phyloP scores from a whole-genome alignment of 2,888 invertebrate species.

The Choreutis nemorana region DNA sequence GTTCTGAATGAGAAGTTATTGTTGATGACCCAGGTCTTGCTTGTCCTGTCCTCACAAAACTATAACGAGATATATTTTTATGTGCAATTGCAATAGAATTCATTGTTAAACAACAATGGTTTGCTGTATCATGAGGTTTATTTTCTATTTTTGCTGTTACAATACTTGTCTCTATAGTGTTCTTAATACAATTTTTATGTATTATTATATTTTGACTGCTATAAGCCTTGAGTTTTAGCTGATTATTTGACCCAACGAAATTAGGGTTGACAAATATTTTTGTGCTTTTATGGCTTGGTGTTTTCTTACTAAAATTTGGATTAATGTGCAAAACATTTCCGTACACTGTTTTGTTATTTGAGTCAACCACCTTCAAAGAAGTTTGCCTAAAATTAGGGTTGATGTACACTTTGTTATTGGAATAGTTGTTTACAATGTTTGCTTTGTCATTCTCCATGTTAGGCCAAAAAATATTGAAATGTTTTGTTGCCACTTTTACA shows the following conservation, averaged over 20 bases:
- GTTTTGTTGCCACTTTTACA: conserved; percentile 82
- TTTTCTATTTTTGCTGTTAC: too few species aligned
- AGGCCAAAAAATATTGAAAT: conserved; percentile 64
- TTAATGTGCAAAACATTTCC: conserved; percentile 31
- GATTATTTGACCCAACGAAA: conserved; percentile 26
- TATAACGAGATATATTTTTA: conserved; percentile 28
- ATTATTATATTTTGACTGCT: too few species aligned
- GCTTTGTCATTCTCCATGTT: conserved; percentile 17
- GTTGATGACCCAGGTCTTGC: conserved; percentile 2
- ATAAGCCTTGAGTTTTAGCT: too few species aligned
- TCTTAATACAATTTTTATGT: too few species aligned
- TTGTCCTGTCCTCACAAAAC: conserved; percentile 29
- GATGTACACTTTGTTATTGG: conserved; percentile 37
- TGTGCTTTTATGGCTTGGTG: conserved; percentile 14
- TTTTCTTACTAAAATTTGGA: conserved; percentile 29
- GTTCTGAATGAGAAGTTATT: conserved; percentile 11
- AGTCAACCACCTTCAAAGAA: too few species aligned
- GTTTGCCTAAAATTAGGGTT: conserved; percentile 48
- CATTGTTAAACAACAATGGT: neutral
- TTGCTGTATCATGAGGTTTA: too few species aligned
- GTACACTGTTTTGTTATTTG: conserved; percentile 6
- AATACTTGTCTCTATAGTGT: too few species aligned
- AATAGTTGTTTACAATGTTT: neutral
- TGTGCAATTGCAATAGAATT: conserved; percentile 8
- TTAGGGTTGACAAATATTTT: conserved; percentile 60